Evolutionary conservation across 2,113 vertebrate species (phyloP).

Genomic region (Baryphthengus martii): DNA sequence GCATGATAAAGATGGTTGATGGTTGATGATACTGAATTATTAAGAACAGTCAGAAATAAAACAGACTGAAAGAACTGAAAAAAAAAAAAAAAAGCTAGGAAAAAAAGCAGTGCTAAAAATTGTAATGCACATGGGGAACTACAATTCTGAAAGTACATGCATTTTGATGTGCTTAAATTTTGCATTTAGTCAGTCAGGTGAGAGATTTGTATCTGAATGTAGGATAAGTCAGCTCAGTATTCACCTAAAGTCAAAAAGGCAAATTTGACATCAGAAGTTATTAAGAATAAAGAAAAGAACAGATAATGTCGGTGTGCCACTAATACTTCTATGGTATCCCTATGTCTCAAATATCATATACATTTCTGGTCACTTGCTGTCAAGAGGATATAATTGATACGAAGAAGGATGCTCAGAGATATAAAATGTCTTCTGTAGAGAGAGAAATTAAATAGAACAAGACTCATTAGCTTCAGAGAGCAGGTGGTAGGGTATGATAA

Average conservation of each 20-base stretch:
- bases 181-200: neutral
- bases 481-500: neutral
- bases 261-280: neutral
- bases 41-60: neutral
- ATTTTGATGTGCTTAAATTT: neutral
- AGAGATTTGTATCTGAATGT: neutral
- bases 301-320: neutral
- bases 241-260: neutral
- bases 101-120: neutral
- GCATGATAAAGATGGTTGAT: neutral
- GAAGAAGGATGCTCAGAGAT: neutral
- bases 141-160: neutral
- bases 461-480: neutral
- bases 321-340: neutral
- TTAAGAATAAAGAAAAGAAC: neutral
- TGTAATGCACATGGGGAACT: neutral
- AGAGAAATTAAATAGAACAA: conserved; percentile 2
- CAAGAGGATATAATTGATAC: neutral
- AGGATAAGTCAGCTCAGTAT: neutral
- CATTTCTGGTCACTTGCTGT: neutral
- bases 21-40: neutral
- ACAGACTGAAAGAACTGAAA: neutral
- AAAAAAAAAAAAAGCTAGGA: neutral
- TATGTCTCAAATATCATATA: neutral
- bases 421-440: neutral